A percentile compares a stretch with the other conserved stretches of the same genome.
Evolutionary conservation across 2,888 invertebrate genomes (phyloP).

Genomic region (Microctonus hyperodae): DNA sequence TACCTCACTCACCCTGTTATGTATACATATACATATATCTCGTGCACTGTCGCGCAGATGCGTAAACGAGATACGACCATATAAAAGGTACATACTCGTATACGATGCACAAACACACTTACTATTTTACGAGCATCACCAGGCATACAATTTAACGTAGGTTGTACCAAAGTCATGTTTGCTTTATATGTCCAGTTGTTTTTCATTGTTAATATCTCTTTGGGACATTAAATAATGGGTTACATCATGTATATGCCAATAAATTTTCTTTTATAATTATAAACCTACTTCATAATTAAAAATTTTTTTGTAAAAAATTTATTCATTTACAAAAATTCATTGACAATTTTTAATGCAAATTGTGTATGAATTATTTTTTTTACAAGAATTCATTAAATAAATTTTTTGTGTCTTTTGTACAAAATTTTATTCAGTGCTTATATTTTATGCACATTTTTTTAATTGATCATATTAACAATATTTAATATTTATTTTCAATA

Average conservation of each 20-base stretch:
- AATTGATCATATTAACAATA: too few relatives aligned
- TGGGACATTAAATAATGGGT: slow-evolving; percentile 16
- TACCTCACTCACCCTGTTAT: slow-evolving; percentile 21
- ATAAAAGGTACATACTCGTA: slow-evolving; percentile 50
- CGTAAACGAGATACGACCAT: slow-evolving; percentile 54
- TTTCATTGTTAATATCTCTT: background rate
- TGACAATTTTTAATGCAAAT: too few relatives aligned
- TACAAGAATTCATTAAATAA: too few relatives aligned
- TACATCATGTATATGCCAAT: background rate
- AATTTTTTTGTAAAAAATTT: too few relatives aligned
- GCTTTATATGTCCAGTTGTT: background rate
- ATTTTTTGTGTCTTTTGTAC: too few relatives aligned
- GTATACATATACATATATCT: slow-evolving; percentile 26
- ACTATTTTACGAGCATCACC: slow-evolving; percentile 11
- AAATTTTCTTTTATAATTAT: background rate
- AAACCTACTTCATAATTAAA: too few relatives aligned
- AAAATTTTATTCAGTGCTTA: too few relatives aligned
- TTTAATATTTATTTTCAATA: too few relatives aligned
- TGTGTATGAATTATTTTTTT: too few relatives aligned
- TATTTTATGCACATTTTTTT: too few relatives aligned
- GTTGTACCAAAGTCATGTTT: slow-evolving; percentile 22
- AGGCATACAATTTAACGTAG: background rate
- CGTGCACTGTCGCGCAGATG: slow-evolving; percentile 44
- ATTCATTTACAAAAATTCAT: too few relatives aligned
- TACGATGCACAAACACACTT: slow-evolving; percentile 32